Base-by-base conservation (phyloP, 2,888 invertebrate species). In the Aproaerema taeniolella region DNA sequence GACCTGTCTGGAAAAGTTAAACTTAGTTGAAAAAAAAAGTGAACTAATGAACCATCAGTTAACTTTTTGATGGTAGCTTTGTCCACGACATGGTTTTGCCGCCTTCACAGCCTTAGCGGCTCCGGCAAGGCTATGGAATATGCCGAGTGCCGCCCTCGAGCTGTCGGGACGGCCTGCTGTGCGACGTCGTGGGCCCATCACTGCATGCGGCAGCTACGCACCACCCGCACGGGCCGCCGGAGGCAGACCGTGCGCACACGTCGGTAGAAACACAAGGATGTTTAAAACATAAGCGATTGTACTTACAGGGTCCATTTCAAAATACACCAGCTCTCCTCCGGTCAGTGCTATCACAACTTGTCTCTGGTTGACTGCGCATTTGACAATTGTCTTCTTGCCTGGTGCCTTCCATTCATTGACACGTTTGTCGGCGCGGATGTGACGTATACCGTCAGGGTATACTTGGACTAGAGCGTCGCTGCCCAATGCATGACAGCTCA, bases 351-450 rank as follows among this genome's bases (percentile, higher is more conserved):
- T 99, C 0, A 99, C 98, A 17, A 99, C 98, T 87, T 99, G 99
- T 45, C 98, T 89, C 72, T 98, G 96, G 85, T 99, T 99, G 11
- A 99, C 97, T 0, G 99, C 99, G 79, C 99, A 99, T 74, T 96
- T 96, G 0, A 97, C 95, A 42, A 99, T 99, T 0, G 94, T 95
- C 61, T 98, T 97, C 75, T 98, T 98, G 13, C 97, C 98, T 0
- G 98, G 98, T 0, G 97, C 96, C 72, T 98, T 97, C 99, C 99
- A 99, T 76, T 99, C 99, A 62, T 99, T 99, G 2, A 99, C 98
- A 75, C 99, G 92, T 71, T 98, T 97, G 76, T 99, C 99, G 0
- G 98, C 95, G 41, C 98, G 91, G 63, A 99, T 99, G 71, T 99
- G 99, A 46, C 99, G 91, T 63, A 99, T 99, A 38, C 99, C 99